Evolutionary conservation across 2,113 vertebrate genomes (phyloP).

Genomic region (Sander vitreus): DNA sequence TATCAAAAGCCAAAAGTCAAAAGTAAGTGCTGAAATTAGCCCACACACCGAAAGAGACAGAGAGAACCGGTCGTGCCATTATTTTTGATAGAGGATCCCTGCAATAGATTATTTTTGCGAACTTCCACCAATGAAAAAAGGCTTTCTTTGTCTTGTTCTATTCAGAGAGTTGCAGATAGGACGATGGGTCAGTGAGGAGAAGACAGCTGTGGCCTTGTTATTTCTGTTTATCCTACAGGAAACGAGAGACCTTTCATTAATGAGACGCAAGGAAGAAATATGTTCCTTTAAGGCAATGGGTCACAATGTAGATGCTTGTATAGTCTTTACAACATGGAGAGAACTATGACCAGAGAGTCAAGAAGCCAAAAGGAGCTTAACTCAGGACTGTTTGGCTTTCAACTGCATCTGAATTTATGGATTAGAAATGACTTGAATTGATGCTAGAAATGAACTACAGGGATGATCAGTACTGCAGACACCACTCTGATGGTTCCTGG

Average conservation of each 20-base stretch:
- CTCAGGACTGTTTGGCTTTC: not conserved
- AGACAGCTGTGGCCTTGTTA: slow-evolving; percentile 66
- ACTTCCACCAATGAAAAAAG: slow-evolving; percentile 56
- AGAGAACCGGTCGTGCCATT: slow-evolving; percentile 16
- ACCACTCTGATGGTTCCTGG: not conserved
- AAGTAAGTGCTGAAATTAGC: slow-evolving; percentile 56
- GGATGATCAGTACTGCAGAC: not conserved
- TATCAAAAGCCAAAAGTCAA: slow-evolving; percentile 62
- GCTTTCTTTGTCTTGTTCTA: slow-evolving; percentile 55
- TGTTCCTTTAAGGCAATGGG: slow-evolving; percentile 6
- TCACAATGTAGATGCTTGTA: not conserved
- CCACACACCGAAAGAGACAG: slow-evolving; percentile 19
- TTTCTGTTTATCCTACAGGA: slow-evolving; percentile 74
- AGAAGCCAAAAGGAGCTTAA: not conserved
- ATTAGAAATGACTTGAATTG: not conserved
- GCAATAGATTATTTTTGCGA: slow-evolving; percentile 62
- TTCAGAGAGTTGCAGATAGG: slow-evolving; percentile 43
- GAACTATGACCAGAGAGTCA: not conserved
- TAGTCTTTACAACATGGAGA: not conserved
- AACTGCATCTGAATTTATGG: not conserved
- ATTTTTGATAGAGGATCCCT: slow-evolving; percentile 52
- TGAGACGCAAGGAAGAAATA: slow-evolving; percentile 1
- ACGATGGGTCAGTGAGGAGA: slow-evolving; percentile 56
- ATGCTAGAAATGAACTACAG: not conserved
- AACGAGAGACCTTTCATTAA: slow-evolving; percentile 53